Evolutionary conservation across 35 echinoderm and acorn worm species (phyloP), one percentile per base, ranked within the genome.

Genomic region (Chiridota heheva): DNA sequence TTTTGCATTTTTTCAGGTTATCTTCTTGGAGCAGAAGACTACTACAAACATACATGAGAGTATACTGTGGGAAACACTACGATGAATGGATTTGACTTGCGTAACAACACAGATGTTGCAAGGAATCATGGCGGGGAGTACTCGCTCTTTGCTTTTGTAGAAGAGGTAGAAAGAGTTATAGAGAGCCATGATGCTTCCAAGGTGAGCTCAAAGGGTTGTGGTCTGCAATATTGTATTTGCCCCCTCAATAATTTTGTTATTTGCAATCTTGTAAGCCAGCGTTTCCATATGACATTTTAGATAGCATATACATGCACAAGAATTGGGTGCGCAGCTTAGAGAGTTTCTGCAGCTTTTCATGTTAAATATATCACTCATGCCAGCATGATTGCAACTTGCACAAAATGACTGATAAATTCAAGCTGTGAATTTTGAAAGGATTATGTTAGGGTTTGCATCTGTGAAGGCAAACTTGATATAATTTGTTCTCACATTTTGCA

Each of bases 91-190:
- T 45, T 49, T 8, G 70, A 74, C 24, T 74, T 74, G 31, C 40
- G 70, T 33, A 74, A 74, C 44, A 74, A 49, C 70, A 74, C 44
- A 3, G 70, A n/a, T 13, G 1, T 47, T 2, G 10, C 70, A 26
- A 51, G 36, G 25, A 47, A 74, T 2, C 55, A 53, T 31, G 43
- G 55, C 20, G 70, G 70, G 2, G n/a, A 74, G 36, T 74, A 74
- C 44, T 74, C 70, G 47, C 70, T 74, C 4, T 74, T 74, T 74
- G 24, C 70, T 30, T 74, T 74, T 31, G 44, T 51, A 30, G 55
- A 74, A 29, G 31, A 44, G 17, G 70, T 74, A 8, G 70, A 74
- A 47, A 33, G 55, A 33, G 55, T 74, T 30, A 74, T 74, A 16
- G 70, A 74, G 44, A 45, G 17, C 6, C 70, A 74, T 51, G 25